Conservation (phyloP, 2,888 invertebrate genomes). For the Lithophane semibrunnea region DNA sequence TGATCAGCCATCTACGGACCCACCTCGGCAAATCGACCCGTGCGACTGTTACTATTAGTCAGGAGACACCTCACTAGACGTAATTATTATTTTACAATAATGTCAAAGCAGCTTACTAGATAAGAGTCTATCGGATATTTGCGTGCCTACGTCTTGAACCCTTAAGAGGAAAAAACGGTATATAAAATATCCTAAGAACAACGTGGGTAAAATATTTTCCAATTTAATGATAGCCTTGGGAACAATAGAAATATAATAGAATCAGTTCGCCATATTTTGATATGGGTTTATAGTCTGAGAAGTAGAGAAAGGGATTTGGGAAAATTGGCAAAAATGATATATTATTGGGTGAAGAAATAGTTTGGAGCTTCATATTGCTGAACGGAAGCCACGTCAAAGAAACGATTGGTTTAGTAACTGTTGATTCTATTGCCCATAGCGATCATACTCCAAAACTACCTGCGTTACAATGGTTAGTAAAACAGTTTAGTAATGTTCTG, state of each 20-base stretch:
- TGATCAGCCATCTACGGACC: no score
- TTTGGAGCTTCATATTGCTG: not conserved
- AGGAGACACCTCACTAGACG: no score
- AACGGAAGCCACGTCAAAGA: not conserved
- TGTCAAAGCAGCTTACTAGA: not conserved
- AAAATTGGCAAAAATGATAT: constrained; percentile 31
- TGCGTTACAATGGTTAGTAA: not conserved
- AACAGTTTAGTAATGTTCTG: not conserved
- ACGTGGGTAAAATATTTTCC: constrained; percentile 41
- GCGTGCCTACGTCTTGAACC: constrained; percentile 11
- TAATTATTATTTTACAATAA: no score
- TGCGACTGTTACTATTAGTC: no score
- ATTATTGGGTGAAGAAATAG: not conserved
- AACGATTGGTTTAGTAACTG: no score
- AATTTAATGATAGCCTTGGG: constrained; percentile 39
- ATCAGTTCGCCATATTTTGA: constrained; percentile 33
- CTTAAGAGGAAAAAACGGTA: constrained; percentile 19
- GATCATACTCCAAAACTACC: not conserved
- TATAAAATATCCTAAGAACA: constrained; percentile 17
- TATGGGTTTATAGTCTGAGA: constrained; percentile 18
- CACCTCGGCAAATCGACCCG: no score
- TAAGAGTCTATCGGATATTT: not conserved
- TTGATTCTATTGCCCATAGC: not conserved
- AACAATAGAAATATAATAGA: constrained; percentile 49
- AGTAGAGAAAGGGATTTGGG: not conserved